A percentile compares a stretch with the other conserved stretches of the same genome.
These are phyloP conservation scores for Eulithis testata DNA, from an alignment of 2,888 invertebrate species.

Conservation along the genomic window DNA sequence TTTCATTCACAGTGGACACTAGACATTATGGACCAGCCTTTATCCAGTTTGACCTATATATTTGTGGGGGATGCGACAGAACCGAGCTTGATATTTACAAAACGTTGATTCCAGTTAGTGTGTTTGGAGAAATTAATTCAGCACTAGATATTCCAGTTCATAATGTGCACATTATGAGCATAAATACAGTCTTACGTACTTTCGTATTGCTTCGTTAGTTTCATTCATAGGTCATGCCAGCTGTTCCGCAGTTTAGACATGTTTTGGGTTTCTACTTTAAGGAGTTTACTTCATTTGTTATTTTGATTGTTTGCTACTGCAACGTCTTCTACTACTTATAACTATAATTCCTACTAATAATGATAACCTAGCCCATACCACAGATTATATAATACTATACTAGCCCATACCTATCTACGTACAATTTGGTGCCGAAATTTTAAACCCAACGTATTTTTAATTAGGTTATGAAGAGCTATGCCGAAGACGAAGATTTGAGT, in stretches of 20 bases:
- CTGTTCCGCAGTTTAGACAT: slow-evolving; percentile 14
- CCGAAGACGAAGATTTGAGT: no score
- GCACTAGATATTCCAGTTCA: slow-evolving; percentile 27
- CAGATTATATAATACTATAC: no score
- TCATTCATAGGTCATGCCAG: slow-evolving; percentile 37
- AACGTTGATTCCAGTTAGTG: slow-evolving; percentile 38
- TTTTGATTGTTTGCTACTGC: no score
- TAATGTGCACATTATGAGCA: slow-evolving; percentile 31
- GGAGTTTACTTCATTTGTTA: not conserved
- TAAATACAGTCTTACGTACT: slow-evolving; percentile 9
- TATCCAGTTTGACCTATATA: slow-evolving; percentile 46
- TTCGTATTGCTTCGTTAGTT: slow-evolving; percentile 18
- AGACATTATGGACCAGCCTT: slow-evolving; percentile 24
- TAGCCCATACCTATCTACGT: no score
- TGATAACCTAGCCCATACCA: no score
- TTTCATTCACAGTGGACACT: not conserved
- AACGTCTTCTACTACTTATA: no score
- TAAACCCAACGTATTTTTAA: no score
- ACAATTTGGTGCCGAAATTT: no score
- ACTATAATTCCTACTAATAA: no score
- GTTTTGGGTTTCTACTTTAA: not conserved
- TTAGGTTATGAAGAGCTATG: no score
- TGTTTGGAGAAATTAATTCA: slow-evolving; percentile 39
- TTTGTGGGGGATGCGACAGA: slow-evolving; percentile 37
- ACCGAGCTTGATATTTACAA: slow-evolving; percentile 37